These are phyloP conservation scores for Crotalus horridus DNA, from an alignment of 2,113 vertebrate species.

Conservation along the genomic window DNA sequence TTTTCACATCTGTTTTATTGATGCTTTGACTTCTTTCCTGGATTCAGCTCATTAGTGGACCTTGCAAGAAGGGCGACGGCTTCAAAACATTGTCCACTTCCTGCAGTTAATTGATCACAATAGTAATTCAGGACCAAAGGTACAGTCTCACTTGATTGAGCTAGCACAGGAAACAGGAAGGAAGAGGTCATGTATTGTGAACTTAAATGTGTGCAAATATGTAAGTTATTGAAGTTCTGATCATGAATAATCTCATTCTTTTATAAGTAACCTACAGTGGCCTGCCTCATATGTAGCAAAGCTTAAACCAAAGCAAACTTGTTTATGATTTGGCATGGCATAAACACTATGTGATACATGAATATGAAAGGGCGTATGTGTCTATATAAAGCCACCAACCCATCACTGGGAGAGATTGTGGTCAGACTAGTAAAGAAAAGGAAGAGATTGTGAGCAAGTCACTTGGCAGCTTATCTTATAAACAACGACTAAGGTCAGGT, in stretches of 20 bases:
- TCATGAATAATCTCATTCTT: not conserved
- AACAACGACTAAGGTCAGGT: not conserved
- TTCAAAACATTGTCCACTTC: not conserved
- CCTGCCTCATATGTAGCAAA: not conserved
- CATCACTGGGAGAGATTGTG: not conserved
- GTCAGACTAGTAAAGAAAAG: not conserved
- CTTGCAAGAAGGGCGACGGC: not conserved
- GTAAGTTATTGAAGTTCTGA: not conserved
- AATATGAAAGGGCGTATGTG: not conserved
- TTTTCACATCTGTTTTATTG: not conserved
- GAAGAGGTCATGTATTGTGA: not conserved
- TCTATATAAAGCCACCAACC: not conserved
- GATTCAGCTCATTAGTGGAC: not conserved
- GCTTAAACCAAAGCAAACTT: not conserved
- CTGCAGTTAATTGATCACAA: not conserved
- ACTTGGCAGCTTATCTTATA: not conserved
- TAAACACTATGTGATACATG: not conserved
- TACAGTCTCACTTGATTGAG: not conserved
- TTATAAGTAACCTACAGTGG: not conserved
- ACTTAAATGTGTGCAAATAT: not conserved
- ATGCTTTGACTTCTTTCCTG: not conserved
- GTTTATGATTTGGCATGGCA: not conserved
- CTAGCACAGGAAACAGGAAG: not conserved
- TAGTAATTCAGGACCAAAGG: not conserved
- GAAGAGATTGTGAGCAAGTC: not conserved